Evolutionary conservation across 1,140 invertebrate genomes (phyloP), one percentile per base, ranked within the genome.

Genomic region (Pogonomyrmex californicus): DNA sequence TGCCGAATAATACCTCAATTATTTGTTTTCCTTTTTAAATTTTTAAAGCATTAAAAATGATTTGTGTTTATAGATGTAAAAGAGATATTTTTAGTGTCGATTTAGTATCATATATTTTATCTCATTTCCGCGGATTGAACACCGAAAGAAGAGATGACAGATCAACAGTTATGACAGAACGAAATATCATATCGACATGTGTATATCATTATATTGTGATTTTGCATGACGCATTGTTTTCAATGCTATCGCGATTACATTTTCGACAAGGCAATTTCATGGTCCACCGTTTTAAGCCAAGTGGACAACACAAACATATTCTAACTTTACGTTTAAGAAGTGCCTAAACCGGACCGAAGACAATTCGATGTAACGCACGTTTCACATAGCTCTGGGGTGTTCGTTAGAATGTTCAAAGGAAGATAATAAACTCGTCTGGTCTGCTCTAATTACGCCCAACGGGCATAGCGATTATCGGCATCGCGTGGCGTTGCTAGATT

Each of bases 341-440:
- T 12, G 23, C 23, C 65, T 66, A 49, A 23, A 14, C 41, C 12
- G 38, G 47, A 86, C 86, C 70, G 68, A 89, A 89, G 85, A 82
- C 44, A 58, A 65, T 76, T 81, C 49, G 49, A 44, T 54, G 62
- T 63, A 56, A 41, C 4, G 56, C 14, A 73, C 5, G 73, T 51
- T 78, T 51, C 9, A 5, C n/a, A 4, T 54, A 68, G 91, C 88
- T 86, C 51, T n/a, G n/a, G 85, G 88, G 68, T 38, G 65, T 87
- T 91, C 85, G 91, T 91, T 92, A 90, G 75, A 62, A 88, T 83
- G 62, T 63, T 92, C 91, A 92, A 91, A 92, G 91, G 87, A 86
- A 71, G 71, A 88, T 91, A 92, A 92, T 92, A 92, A 92, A 90
- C 88, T 91, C 62, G 88, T 87, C 79, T 78, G 82, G 79, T 86